Evolutionary conservation across 2,113 vertebrate genomes (phyloP).

Genomic region (Sapajus apella): DNA sequence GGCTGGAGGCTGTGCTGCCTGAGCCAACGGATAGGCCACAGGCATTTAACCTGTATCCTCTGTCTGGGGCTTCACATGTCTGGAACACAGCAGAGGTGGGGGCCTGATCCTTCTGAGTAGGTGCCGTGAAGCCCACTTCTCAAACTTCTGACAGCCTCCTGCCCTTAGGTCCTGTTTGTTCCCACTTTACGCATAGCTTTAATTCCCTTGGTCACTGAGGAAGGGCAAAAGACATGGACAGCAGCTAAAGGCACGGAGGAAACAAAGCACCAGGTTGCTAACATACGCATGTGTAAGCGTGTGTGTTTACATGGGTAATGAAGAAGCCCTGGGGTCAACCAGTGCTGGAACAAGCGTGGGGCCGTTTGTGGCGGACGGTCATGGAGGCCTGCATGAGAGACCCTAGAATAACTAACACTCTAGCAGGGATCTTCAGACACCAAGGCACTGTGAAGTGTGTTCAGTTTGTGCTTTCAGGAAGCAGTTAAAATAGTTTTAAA

Average conservation of each 20-base stretch:
- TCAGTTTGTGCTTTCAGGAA: neutral
- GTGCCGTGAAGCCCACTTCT: too few species aligned
- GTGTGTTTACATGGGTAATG: neutral
- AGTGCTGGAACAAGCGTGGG: fast-evolving
- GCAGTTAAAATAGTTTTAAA: neutral
- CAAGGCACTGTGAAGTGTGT: neutral
- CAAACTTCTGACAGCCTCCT: too few species aligned
- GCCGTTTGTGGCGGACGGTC: neutral
- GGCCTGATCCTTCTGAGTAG: neutral
- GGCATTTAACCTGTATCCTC: neutral
- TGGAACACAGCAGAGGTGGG: neutral
- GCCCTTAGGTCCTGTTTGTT: neutral
- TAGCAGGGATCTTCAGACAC: neutral
- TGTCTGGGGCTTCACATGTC: neutral
- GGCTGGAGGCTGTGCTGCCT: neutral
- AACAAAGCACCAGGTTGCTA: neutral
- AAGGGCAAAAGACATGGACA: neutral
- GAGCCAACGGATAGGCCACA: neutral
- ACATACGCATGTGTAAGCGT: fast-evolving
- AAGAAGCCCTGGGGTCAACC: neutral
- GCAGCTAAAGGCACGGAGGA: neutral
- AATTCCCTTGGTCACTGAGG: neutral
- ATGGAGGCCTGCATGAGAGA: neutral
- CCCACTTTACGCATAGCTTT: neutral
- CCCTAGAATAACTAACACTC: neutral